These are phyloP conservation scores for Zosterops lateralis DNA, from an alignment of 2,113 vertebrate species.

Conservation along the genomic window DNA sequence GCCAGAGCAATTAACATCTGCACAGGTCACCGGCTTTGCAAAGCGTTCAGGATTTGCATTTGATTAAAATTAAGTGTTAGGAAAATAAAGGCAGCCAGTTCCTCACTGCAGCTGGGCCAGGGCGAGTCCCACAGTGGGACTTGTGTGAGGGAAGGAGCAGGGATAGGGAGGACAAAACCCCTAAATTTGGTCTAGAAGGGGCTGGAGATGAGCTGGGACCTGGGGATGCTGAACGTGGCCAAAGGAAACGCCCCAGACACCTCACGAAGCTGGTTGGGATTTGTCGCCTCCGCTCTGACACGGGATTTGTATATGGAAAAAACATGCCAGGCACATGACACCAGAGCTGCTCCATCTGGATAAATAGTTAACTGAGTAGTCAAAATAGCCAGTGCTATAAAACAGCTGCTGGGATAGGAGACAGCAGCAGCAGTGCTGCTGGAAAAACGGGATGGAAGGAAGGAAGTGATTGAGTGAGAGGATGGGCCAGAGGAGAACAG, in stretches of 20 bases:
- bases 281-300: neutral
- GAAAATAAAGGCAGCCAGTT: neutral
- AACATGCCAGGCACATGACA: neutral
- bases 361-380: slow-evolving; percentile 52
- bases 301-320: slow-evolving; percentile 63
- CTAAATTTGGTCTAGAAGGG: rapidly evolving
- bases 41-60: slow-evolving; percentile 1
- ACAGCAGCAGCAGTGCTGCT: neutral
- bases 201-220: neutral
- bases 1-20: neutral
- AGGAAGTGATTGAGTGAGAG: neutral
- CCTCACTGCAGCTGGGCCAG: neutral
- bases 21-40: neutral
- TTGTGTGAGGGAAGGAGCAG: rapidly evolving
- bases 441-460: neutral
- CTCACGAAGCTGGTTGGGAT: neutral
- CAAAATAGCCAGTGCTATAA: slow-evolving; percentile 23
- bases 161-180: rapidly evolving
- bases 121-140: rapidly evolving
- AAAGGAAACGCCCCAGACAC: rapidly evolving
- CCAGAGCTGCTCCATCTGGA: slow-evolving; percentile 33
- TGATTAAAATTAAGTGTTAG: slow-evolving; percentile 29
- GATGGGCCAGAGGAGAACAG: neutral
- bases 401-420: slow-evolving; percentile 48
- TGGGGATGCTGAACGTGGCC: rapidly evolving